These are phyloP conservation scores for Catalaphyllia jardinei DNA, from an alignment of 64 coral and sea anemone genomes.

Conservation along the genomic window DNA sequence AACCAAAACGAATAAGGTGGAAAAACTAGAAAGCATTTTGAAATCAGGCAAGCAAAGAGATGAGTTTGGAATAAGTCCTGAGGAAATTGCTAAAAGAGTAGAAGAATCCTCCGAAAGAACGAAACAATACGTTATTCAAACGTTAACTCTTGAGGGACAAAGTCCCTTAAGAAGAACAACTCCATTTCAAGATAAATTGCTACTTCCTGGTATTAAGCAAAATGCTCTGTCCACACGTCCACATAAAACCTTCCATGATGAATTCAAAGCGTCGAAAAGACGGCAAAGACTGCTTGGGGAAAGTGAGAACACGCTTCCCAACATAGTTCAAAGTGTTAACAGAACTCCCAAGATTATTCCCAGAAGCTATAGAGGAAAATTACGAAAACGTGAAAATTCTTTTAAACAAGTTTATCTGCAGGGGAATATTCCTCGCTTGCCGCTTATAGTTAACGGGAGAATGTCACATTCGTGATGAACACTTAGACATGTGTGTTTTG, in stretches of 20 bases:
- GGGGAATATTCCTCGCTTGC: background rate
- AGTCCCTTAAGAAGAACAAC: background rate
- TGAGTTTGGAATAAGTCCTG: background rate
- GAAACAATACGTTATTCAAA: conserved; percentile 14
- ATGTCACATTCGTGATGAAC: background rate
- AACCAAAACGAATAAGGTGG: background rate
- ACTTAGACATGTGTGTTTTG: background rate
- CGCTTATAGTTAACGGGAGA: conserved; percentile 24
- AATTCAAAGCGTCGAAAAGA: background rate
- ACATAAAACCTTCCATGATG: background rate
- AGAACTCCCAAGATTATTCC: background rate
- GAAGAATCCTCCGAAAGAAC: background rate
- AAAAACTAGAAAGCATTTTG: background rate
- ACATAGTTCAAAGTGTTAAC: background rate
- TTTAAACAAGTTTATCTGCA: conserved; percentile 4
- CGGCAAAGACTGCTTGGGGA: background rate
- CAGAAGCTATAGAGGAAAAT: conserved; percentile 14
- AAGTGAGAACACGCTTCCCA: conserved; percentile 6
- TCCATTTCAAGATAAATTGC: conserved; percentile 5
- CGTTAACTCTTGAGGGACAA: background rate
- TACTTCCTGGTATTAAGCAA: conserved; percentile 13
- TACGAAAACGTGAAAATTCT: background rate
- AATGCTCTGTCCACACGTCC: background rate
- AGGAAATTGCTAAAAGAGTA: background rate
- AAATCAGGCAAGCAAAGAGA: background rate